These are phyloP conservation scores for Ginglymostoma cirratum DNA, from an alignment of 2,113 vertebrate genomes.

Conservation along the genomic window DNA sequence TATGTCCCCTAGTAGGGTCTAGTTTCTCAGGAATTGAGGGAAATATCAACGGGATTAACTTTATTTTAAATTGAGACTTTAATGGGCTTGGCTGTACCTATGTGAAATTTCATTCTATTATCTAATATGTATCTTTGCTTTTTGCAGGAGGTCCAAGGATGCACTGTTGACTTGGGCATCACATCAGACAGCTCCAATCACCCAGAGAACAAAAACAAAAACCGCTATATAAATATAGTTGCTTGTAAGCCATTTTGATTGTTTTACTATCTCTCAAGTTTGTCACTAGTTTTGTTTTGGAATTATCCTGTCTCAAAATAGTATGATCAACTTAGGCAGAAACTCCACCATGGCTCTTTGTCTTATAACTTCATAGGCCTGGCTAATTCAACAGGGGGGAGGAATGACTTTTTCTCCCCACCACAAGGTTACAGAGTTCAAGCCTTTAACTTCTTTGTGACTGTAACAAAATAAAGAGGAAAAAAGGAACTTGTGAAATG, in stretches of 20 bases:
- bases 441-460: background rate
- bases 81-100: background rate
- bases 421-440: background rate
- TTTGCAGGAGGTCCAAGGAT: conserved; percentile 80
- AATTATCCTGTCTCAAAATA: background rate
- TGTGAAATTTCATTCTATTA: background rate
- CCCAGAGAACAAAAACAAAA: conserved; percentile 89
- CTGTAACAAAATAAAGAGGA: background rate
- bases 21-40: background rate
- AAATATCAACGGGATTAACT: background rate
- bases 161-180: conserved; percentile 77
- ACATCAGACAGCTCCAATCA: conserved; percentile 83
- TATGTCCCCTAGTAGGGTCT: background rate
- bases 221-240: conserved; percentile 87
- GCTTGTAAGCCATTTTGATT: conserved; percentile 70
- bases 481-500: background rate
- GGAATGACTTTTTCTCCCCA: background rate
- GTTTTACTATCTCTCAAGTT: background rate
- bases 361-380: background rate
- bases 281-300: background rate
- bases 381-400: background rate
- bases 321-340: background rate
- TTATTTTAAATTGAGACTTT: background rate
- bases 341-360: background rate
- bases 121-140: conserved; percentile 38